Percentiles rank a stretch among this genome's conserved stretches.
Conservation (phyloP, 2,113 vertebrate genomes). For the Centropus bengalensis region DNA sequence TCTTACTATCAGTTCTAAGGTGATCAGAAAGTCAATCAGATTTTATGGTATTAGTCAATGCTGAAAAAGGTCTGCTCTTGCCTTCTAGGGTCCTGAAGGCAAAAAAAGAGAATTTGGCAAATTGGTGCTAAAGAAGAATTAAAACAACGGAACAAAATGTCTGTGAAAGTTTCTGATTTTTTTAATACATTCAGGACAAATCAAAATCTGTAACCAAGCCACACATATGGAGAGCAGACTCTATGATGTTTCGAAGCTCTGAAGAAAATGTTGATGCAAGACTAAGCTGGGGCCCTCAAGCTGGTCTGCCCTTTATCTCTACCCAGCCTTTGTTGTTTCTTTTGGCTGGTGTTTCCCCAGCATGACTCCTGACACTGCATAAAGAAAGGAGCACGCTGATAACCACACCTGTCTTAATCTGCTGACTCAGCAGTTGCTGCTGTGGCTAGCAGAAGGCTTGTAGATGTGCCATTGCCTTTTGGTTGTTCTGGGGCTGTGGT, state of each 20-base stretch:
- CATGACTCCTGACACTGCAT: rapidly evolving
- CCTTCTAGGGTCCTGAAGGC: background rate
- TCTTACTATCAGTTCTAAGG: background rate
- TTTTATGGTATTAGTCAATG: background rate
- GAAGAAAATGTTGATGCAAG: background rate
- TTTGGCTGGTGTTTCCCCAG: background rate
- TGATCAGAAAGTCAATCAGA: background rate
- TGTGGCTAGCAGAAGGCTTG: rapidly evolving
- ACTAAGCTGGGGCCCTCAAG: background rate
- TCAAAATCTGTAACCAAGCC: background rate
- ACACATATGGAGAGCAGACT: background rate
- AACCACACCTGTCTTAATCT: background rate
- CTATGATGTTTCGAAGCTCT: background rate
- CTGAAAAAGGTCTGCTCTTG: background rate
- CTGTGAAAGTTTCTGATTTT: background rate
- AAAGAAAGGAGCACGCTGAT: rapidly evolving
- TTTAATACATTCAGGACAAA: background rate
- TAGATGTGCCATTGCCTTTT: background rate
- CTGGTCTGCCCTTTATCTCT: background rate
- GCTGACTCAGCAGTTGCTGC: background rate
- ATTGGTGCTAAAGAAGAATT: background rate
- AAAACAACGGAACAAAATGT: background rate
- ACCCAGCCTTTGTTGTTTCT: background rate
- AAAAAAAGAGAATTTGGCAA: background rate
- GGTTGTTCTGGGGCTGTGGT: background rate